Evolutionary conservation across 1,140 invertebrate genomes (phyloP).

Genomic region (Oryctes rhinoceros): DNA sequence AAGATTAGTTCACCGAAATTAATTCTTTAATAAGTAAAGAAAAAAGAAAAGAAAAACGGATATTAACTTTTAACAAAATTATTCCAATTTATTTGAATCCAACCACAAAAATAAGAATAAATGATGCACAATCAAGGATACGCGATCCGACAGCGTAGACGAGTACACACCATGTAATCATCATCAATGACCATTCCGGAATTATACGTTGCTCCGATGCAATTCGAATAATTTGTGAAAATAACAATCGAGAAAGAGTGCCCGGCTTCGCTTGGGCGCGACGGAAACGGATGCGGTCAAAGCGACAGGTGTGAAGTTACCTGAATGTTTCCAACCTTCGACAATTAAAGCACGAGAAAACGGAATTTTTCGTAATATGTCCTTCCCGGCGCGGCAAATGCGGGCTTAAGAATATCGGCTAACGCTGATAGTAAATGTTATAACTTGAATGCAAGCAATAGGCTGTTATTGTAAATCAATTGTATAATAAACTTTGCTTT

Average conservation of each 20-base stretch:
- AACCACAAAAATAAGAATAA: background rate
- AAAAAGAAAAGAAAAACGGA: no score
- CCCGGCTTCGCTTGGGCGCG: constrained; percentile 10
- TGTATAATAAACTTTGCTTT: no score
- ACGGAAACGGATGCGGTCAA: constrained; percentile 53
- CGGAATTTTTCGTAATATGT: constrained; percentile 17
- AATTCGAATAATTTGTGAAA: constrained; percentile 35
- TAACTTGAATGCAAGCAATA: no score
- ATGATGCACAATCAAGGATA: constrained; percentile 17
- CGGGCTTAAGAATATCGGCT: background rate
- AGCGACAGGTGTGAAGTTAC: constrained; percentile 52
- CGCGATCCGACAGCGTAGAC: background rate
- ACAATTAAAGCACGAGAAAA: constrained; percentile 38
- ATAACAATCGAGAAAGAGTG: constrained; percentile 33
- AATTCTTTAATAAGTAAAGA: no score
- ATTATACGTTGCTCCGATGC: constrained; percentile 17
- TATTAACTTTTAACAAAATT: constrained; percentile 1
- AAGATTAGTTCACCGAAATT: no score
- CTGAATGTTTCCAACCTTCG: constrained; percentile 48
- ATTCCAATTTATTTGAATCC: constrained; percentile 12
- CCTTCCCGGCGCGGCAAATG: background rate
- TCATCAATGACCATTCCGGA: constrained; percentile 25
- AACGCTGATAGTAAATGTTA: background rate
- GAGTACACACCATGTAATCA: background rate
- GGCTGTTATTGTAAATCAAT: no score